phyloP scores from a whole-genome alignment of 1,140 invertebrate species.

The Sitobion miscanthi region DNA sequence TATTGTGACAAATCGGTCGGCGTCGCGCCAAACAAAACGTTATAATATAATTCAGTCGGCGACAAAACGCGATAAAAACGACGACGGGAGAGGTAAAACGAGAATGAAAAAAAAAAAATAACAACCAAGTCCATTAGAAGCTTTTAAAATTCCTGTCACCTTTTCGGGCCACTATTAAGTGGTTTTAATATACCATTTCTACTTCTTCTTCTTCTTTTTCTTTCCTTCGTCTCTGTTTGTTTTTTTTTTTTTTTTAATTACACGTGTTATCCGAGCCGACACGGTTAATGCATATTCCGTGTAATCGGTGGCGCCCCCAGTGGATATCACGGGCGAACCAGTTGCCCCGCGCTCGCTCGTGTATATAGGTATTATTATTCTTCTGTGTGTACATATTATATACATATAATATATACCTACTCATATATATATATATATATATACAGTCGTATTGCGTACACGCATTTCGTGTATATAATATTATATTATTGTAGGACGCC shows the following conservation, averaged over 20 bases:
- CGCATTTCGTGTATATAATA: too few relatives aligned
- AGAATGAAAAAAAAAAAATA: constrained; percentile 7
- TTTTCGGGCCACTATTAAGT: constrained; percentile 56
- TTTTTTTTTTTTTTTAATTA: constrained; percentile 48
- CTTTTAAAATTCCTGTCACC: constrained; percentile 57
- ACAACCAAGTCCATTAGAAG: constrained; percentile 49
- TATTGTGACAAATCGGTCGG: constrained; percentile 48
- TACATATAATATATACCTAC: too few relatives aligned
- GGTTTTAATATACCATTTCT: constrained; percentile 53
- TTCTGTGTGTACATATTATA: background rate
- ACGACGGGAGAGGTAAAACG: background rate
- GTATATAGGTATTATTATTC: background rate
- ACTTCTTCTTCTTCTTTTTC: constrained; percentile 28
- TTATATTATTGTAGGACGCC: background rate
- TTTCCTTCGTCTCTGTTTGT: background rate
- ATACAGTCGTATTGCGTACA: background rate
- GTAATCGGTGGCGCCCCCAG: constrained; percentile 55
- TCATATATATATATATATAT: background rate
- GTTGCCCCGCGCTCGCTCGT: constrained; percentile 20
- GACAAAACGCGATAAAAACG: constrained; percentile 48
- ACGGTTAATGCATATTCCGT: constrained; percentile 55
- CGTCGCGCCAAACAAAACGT: constrained; percentile 28
- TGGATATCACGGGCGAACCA: constrained; percentile 40
- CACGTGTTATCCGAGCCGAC: constrained; percentile 51
- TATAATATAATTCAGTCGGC: constrained; percentile 53